These are phyloP conservation scores for Ctenochaetus hawaiiensis DNA, from an alignment of 2,797 vertebrate species.

Conservation along the genomic window DNA sequence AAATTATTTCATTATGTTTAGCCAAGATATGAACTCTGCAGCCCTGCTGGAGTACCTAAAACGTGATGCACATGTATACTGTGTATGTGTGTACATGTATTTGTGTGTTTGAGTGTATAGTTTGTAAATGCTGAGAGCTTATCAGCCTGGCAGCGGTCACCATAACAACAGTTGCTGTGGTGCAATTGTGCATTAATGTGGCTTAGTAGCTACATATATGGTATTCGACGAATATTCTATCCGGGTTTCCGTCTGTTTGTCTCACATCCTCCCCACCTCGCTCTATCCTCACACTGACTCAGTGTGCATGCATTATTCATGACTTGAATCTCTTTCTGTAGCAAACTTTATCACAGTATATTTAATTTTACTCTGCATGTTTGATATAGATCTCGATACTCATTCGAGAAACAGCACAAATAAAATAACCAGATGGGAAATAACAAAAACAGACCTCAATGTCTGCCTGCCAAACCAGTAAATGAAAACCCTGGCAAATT, in stretches of 20 bases:
- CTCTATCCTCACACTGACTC: not conserved
- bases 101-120: slow-evolving; percentile 5
- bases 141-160: slow-evolving; percentile 48
- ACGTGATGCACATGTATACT: not conserved
- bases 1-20: slow-evolving; percentile 33
- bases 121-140: slow-evolving; percentile 28
- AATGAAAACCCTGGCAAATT: too few relatives aligned
- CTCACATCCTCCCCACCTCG: not conserved
- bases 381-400: too few relatives aligned
- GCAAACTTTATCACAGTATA: too few relatives aligned
- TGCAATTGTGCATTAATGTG: slow-evolving; percentile 38
- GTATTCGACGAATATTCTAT: not conserved
- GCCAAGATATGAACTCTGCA: slow-evolving; percentile 10
- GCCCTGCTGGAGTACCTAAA: slow-evolving; percentile 22
- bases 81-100: slow-evolving; percentile 26
- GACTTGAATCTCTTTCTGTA: too few relatives aligned
- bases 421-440: too few relatives aligned
- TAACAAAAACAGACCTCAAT: too few relatives aligned
- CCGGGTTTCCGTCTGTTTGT: not conserved
- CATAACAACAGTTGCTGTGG: slow-evolving; percentile 64
- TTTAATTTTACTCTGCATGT: too few relatives aligned
- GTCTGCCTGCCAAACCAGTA: too few relatives aligned
- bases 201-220: slow-evolving; percentile 16
- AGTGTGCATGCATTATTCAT: too few relatives aligned
- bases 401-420: too few relatives aligned